Percentiles rank a stretch among this genome's conserved stretches.
Conservation (phyloP, 2,888 invertebrate species). For the Tribolium freemani region DNA sequence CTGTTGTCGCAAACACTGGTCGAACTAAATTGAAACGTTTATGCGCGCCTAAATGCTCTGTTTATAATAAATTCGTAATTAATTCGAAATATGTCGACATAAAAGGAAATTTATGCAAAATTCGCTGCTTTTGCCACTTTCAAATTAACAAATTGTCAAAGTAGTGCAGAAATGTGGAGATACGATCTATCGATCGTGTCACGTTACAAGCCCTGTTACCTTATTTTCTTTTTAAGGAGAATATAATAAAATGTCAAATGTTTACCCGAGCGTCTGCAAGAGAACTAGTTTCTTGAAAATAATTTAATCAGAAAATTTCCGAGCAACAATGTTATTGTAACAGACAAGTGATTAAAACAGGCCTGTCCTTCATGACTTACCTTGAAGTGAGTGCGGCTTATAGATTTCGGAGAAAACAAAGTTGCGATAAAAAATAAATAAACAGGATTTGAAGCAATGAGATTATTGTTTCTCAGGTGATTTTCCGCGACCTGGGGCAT, state of each 20-base stretch:
- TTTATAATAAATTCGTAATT: not conserved
- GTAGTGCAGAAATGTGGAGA: not conserved
- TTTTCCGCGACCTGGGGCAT: not conserved
- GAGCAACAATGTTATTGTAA: slow-evolving; percentile 7
- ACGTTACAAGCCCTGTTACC: not conserved
- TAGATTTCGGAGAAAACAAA: slow-evolving; percentile 14
- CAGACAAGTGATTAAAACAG: slow-evolving; percentile 4
- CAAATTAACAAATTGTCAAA: not conserved
- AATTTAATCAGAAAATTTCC: slow-evolving; percentile 29
- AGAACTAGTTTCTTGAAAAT: slow-evolving; percentile 18
- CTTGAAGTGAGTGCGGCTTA: slow-evolving; percentile 18
- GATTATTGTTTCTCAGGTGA: slow-evolving; percentile 10
- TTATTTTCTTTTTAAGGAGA: not conserved
- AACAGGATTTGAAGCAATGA: slow-evolving; percentile 15
- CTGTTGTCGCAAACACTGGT: too few species aligned
- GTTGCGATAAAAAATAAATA: slow-evolving; percentile 5
- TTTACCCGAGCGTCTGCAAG: not conserved
- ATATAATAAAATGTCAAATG: slow-evolving; percentile 9
- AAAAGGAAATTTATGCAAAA: not conserved
- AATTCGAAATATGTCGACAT: not conserved
- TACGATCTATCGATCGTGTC: not conserved
- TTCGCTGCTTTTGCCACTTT: not conserved
- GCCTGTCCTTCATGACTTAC: slow-evolving; percentile 15
- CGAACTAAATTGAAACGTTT: not conserved
- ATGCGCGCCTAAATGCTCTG: not conserved